Evolutionary conservation across 2,888 invertebrate genomes (phyloP).

Genomic region (Ditula angustiorana): DNA sequence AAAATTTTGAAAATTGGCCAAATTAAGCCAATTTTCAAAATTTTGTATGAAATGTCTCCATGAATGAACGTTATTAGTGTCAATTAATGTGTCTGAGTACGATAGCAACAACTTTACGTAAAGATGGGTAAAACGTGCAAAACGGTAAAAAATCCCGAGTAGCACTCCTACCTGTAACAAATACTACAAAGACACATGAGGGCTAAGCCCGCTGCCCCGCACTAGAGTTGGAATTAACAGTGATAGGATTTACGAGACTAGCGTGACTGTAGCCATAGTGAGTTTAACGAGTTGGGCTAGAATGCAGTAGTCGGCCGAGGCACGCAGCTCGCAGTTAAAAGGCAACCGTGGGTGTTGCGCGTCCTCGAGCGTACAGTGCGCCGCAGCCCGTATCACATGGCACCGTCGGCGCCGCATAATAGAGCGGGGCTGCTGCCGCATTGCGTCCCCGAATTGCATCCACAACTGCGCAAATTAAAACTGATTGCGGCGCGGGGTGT

Average conservation of each 20-base stretch:
- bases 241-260: background rate
- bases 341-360: background rate
- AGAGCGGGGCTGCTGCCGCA: conserved; percentile 32
- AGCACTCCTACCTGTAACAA: background rate
- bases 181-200: background rate
- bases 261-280: background rate
- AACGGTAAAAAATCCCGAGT: background rate
- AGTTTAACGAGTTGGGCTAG: background rate
- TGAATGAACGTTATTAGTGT: no score
- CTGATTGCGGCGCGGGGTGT: conserved; percentile 22
- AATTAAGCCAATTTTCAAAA: no score
- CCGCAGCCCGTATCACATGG: background rate
- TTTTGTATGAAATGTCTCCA: no score
- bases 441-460: conserved; percentile 36
- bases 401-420: conserved; percentile 27
- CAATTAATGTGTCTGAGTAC: no score
- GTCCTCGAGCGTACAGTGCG: background rate
- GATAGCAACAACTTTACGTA: no score
- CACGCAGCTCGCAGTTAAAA: background rate
- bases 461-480: conserved; percentile 37
- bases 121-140: background rate
- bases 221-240: background rate
- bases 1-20: no score
- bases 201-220: background rate
- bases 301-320: background rate